Evolutionary conservation across 2,113 vertebrate genomes (phyloP).

Genomic region (Anolis sagrei): DNA sequence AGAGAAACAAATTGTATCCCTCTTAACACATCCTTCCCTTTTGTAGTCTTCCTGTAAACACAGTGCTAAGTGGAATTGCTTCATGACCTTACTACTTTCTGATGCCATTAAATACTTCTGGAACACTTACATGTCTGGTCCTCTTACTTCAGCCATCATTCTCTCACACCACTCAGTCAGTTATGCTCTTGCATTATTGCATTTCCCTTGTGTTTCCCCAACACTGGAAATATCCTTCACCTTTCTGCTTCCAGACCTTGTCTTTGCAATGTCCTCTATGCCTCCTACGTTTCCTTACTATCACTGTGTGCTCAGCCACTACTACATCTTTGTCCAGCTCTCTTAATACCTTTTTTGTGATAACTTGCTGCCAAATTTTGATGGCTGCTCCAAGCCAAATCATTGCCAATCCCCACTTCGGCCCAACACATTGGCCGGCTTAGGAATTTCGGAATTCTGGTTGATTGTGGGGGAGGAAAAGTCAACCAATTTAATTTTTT

Average conservation of each 20-base stretch:
- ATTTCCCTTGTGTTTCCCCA: neutral
- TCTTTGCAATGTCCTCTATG: neutral
- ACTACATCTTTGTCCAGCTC: neutral
- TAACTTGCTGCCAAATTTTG: neutral
- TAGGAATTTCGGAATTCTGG: neutral
- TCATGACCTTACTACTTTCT: constrained; percentile 3
- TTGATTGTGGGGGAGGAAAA: neutral
- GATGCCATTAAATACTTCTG: neutral
- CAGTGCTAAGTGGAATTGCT: neutral
- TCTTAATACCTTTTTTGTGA: neutral
- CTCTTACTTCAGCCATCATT: neutral
- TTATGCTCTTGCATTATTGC: neutral
- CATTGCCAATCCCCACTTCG: no score
- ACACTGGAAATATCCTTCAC: neutral
- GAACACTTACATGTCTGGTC: neutral
- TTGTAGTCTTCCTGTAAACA: constrained; percentile 39
- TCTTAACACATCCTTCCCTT: constrained; percentile 18
- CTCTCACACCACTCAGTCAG: neutral
- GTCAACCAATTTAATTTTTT: neutral
- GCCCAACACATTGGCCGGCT: neutral
- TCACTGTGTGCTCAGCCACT: neutral
- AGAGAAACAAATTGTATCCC: neutral
- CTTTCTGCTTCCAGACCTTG: neutral
- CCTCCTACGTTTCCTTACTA: neutral
- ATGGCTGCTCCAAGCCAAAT: neutral